Evolutionary conservation across 2,888 invertebrate species (phyloP).

Genomic region (Caenorhabditis drosophilae): DNA sequence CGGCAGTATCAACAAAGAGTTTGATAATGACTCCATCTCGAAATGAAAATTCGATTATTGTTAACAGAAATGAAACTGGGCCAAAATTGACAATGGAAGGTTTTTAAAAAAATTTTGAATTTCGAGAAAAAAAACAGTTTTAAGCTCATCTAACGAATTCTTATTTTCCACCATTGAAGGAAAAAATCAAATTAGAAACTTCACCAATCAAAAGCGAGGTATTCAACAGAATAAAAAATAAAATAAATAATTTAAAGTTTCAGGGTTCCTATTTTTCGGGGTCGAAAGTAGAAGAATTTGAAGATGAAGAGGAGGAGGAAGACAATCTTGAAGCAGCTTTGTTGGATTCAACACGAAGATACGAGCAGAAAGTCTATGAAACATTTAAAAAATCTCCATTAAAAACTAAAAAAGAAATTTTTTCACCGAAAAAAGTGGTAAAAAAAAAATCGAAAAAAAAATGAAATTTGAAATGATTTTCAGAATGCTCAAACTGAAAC

Average conservation of each 20-base stretch:
- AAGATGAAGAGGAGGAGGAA: constrained; percentile 21
- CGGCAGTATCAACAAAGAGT: constrained; percentile 18
- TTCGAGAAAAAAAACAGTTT: too few species aligned
- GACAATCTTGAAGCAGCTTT: constrained; percentile 28
- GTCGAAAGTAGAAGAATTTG: constrained; percentile 2
- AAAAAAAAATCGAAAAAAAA: neutral
- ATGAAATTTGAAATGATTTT: neutral
- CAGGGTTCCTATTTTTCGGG: neutral
- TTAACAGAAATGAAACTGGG: neutral
- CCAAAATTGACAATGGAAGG: neutral
- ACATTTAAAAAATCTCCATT: neutral
- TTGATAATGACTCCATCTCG: constrained; percentile 18
- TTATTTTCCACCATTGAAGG: too few species aligned
- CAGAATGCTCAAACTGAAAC: constrained; percentile 31
- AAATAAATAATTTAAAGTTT: too few species aligned
- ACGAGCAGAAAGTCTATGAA: constrained; percentile 2
- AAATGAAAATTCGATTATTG: neutral
- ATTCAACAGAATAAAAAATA: too few species aligned
- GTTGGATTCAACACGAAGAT: constrained; percentile 11
- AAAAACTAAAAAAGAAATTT: neutral
- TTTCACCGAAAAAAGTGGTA: neutral
- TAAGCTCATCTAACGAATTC: too few species aligned
- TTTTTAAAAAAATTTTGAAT: too few species aligned
- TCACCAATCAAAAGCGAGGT: too few species aligned
- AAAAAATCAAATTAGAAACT: too few species aligned